Conservation (phyloP, 2,113 vertebrate genomes). For the Galeopterus variegatus region DNA sequence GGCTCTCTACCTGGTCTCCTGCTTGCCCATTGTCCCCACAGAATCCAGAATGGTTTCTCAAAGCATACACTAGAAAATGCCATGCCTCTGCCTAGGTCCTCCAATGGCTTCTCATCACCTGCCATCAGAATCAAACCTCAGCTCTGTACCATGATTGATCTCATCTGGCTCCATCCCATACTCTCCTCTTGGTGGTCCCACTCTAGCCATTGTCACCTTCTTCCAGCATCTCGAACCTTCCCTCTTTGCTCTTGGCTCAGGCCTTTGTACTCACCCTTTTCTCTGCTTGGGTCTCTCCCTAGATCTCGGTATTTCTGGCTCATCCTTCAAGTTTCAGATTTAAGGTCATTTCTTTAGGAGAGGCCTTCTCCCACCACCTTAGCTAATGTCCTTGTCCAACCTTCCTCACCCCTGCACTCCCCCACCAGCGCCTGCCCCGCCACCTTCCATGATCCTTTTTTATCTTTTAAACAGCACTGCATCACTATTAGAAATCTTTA, state of each 20-base stretch:
- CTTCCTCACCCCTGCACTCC: no score
- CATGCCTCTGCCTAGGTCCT: not conserved
- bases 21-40: not conserved
- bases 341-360: not conserved
- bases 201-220: not conserved
- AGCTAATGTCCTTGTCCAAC: not conserved
- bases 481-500: not conserved
- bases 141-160: no score
- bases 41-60: not conserved
- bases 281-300: not conserved
- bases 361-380: not conserved
- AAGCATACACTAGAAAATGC: not conserved
- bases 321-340: not conserved
- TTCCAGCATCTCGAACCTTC: not conserved
- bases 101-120: not conserved
- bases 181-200: no score
- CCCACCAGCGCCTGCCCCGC: not conserved
- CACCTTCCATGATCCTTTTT: not conserved
- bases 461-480: not conserved
- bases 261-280: not conserved
- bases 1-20: not conserved
- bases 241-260: not conserved
- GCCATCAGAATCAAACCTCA: not conserved
- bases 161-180: not conserved
- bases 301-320: not conserved